Evolutionary conservation across 1,140 invertebrate species (phyloP), one percentile per base, ranked within the genome.

Genomic region (Phocides pigmalion): DNA sequence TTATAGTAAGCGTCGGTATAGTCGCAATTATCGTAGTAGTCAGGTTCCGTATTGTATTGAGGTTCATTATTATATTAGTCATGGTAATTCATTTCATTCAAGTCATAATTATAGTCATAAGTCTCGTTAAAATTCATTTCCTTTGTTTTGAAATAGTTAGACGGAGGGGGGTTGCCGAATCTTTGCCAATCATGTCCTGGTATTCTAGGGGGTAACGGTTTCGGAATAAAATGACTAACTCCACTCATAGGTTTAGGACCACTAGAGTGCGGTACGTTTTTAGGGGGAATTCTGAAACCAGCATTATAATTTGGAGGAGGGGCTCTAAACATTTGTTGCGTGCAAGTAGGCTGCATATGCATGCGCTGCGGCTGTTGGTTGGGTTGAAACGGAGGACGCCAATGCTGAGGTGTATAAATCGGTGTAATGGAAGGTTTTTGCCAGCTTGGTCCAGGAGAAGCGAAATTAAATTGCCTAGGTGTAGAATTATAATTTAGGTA

Each of bases 321-420:
- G 0, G 62, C 56, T 1, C 56, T 35, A 19, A 72, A 61, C 44
- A 68, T 63, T 37, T 71, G 70, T 6, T 72, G 66, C 12, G 63
- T 72, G 16, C 42, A 20, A 2, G 19, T 61, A 20, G 35, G 51
- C 12, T 54, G 32, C 3, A n/a, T 2, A 46, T 8, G 14, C 3
- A 46, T 46, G 20, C 42, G 17, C 17, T 46, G 42, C 20, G 20
- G 25, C 2, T 12, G 0, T 50, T 50, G 47, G 25, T 46, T n/a
- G 19, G 39, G 3, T 14, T 2, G 16, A 28, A 32, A 17, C 9
- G 6, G 11, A 9, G 54, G 11, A 19, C 39, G 41, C 39, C 54
- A 19, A 20, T 2, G 28, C 12, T 49, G 28, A 37, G 14, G 19
- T 15, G 32, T 3, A 49, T 49, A 14, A n/a, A 16, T 0, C 9